A percentile compares a stretch with the other conserved stretches of the same genome.
Evolutionary conservation across 1,140 invertebrate species (phyloP).

Genomic region (Aporrectodea caliginosa): DNA sequence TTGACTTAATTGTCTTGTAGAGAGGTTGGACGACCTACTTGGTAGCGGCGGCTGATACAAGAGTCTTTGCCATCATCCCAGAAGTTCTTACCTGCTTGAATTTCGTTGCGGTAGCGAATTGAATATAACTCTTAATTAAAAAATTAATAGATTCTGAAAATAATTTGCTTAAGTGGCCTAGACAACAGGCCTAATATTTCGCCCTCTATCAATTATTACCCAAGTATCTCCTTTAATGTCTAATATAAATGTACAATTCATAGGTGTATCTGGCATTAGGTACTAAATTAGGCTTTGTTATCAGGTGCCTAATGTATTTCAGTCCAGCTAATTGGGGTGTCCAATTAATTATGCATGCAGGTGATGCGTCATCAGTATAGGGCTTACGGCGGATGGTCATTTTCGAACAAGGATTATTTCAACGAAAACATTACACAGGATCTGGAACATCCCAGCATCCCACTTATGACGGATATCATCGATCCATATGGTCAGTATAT

Average conservation of each 20-base stretch:
- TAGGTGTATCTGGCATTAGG: too few species aligned
- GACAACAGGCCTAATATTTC: too few species aligned
- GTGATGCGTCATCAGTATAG: constrained; percentile 47
- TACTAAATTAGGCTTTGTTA: too few species aligned
- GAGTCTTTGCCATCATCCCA: constrained; percentile 47
- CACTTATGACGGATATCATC: constrained; percentile 41
- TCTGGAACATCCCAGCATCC: constrained; percentile 39
- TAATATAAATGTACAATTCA: too few species aligned
- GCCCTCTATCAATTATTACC: too few species aligned
- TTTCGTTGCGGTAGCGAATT: constrained; percentile 42
- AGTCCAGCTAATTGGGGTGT: too few species aligned
- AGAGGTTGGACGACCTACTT: constrained; percentile 52
- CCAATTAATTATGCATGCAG: too few species aligned
- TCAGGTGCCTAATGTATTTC: too few species aligned
- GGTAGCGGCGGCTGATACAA: constrained; percentile 44
- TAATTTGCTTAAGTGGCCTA: too few species aligned
- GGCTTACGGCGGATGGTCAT: constrained; percentile 45
- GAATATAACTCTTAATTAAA: too few species aligned
- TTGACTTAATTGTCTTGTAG: background rate
- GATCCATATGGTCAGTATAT: constrained; percentile 46
- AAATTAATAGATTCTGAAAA: background rate
- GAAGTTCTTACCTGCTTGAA: constrained; percentile 48
- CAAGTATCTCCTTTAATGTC: too few species aligned
- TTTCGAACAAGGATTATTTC: constrained; percentile 44
- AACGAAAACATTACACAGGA: constrained; percentile 38